phyloP scores from a whole-genome alignment of 2,113 vertebrate genomes.

The Centropus bengalensis region DNA sequence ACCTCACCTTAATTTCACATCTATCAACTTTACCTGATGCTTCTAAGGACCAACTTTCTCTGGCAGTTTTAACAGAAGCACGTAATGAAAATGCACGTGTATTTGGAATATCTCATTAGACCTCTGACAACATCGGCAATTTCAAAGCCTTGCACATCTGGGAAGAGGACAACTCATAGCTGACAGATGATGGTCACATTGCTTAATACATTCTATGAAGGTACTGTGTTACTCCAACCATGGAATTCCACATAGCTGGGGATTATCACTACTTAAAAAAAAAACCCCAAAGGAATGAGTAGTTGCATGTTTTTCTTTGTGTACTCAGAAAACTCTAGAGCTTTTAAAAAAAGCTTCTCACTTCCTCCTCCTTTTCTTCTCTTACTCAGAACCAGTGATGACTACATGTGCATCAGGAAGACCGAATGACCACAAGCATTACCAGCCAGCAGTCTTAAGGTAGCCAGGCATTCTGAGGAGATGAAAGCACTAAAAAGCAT shows the following conservation, averaged over 20 bases:
- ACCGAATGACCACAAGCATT: background rate
- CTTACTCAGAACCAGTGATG: constrained; percentile 1
- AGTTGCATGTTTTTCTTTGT: background rate
- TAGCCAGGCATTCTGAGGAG: background rate
- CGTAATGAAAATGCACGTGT: accelerated
- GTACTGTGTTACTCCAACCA: background rate
- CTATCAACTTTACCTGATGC: background rate
- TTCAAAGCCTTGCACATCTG: background rate
- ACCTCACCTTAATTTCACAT: background rate
- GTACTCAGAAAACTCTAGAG: background rate
- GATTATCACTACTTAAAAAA: background rate
- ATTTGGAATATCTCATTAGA: background rate
- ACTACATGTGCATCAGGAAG: background rate
- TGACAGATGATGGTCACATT: background rate
- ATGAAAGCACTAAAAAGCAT: background rate
- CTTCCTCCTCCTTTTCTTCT: constrained; percentile 19
- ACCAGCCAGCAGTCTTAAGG: background rate
- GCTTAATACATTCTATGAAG: background rate
- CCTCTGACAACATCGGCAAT: background rate
- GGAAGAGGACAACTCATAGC: background rate
- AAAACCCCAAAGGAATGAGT: background rate
- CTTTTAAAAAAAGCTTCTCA: constrained; percentile 17
- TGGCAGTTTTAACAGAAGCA: background rate
- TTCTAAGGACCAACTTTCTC: background rate
- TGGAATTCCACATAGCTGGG: background rate